These are phyloP conservation scores for Oryzias sinensis DNA, from an alignment of 2,797 vertebrate species.

Conservation along the genomic window DNA sequence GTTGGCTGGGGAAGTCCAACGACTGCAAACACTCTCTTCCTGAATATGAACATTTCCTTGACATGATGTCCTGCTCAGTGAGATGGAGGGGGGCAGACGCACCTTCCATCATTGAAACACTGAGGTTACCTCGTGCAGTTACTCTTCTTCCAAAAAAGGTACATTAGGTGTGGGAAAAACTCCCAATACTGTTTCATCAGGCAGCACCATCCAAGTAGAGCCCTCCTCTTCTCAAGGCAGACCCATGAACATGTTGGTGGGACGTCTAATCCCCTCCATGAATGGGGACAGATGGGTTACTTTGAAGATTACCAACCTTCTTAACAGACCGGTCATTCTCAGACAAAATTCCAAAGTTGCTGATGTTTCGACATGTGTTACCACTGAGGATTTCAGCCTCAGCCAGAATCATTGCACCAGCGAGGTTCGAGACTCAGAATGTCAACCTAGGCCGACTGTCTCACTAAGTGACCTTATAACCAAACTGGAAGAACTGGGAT, in stretches of 20 bases:
- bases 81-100: constrained; percentile 5
- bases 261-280: neutral
- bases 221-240: neutral
- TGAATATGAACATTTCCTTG: constrained; percentile 7
- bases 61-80: constrained; percentile 2
- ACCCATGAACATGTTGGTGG: neutral
- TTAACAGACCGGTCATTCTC: neutral
- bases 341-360: neutral
- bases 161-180: constrained; percentile 10
- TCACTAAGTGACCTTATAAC: neutral
- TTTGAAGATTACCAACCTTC: neutral
- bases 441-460: neutral
- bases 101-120: neutral
- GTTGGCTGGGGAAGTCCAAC: too few relatives aligned
- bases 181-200: neutral
- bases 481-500: neutral
- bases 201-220: neutral
- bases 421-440: rapidly evolving
- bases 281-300: neutral
- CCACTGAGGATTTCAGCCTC: neutral
- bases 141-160: neutral
- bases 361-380: neutral
- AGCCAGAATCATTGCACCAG: neutral
- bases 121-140: neutral
- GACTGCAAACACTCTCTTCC: too few relatives aligned